Conservation (phyloP, 2,888 invertebrate species). For the Rotaria macrura region DNA sequence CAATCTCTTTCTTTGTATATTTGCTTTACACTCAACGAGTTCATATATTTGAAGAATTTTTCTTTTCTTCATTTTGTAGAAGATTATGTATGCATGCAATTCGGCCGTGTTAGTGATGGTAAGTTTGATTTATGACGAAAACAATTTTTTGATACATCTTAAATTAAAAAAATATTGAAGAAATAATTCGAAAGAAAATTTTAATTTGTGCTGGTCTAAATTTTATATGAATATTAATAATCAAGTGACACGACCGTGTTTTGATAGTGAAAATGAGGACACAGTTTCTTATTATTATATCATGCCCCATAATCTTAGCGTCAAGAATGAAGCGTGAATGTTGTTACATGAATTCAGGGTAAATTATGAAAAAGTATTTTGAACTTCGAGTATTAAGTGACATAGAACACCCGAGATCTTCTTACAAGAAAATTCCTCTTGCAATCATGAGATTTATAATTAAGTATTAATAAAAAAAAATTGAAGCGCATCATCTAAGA, state of each 20-base stretch:
- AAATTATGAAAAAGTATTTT: too few relatives aligned
- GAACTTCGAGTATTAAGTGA: too few relatives aligned
- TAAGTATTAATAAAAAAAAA: too few relatives aligned
- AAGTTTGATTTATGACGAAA: not conserved
- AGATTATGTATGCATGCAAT: slow-evolving; percentile 98
- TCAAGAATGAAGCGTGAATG: too few relatives aligned
- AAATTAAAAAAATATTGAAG: too few relatives aligned
- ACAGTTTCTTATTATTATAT: not conserved
- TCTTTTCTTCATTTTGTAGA: slow-evolving; percentile 53
- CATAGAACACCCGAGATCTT: too few relatives aligned
- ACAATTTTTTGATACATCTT: not conserved
- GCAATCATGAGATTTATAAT: too few relatives aligned
- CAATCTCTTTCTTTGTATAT: not conserved
- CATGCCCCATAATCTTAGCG: too few relatives aligned
- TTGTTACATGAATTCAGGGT: too few relatives aligned
- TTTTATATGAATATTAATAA: not conserved
- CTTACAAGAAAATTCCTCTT: too few relatives aligned
- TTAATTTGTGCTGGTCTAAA: not conserved
- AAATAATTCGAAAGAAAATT: too few relatives aligned
- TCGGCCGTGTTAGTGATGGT: slow-evolving; percentile 80
- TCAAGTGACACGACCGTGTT: not conserved
- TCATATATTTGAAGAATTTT: not conserved
- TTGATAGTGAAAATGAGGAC: not conserved
- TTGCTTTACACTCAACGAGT: not conserved
- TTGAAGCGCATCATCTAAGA: too few relatives aligned